Evolutionary conservation across 2,888 invertebrate genomes (phyloP).

Genomic region (Aspidiotus destructor): DNA sequence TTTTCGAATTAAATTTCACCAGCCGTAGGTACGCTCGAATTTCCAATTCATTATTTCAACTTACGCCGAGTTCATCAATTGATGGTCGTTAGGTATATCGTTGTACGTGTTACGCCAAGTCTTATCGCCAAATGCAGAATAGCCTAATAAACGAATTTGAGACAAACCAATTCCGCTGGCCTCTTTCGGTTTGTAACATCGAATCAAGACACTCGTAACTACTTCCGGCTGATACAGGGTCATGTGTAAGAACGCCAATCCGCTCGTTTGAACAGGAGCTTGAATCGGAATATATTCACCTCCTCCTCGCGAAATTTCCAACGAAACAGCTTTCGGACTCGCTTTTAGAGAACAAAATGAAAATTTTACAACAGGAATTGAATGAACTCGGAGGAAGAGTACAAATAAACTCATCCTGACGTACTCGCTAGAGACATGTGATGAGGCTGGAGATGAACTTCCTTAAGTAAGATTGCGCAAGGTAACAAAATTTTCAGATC

Average conservation of each 20-base stretch:
- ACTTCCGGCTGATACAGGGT: slow-evolving; percentile 75
- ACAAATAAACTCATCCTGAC: slow-evolving; percentile 36
- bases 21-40: neutral
- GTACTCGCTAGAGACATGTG: slow-evolving; percentile 67
- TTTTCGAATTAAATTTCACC: neutral
- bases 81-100: slow-evolving; percentile 26
- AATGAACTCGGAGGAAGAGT: neutral
- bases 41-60: neutral
- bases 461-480: slow-evolving; percentile 75
- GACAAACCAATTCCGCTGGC: slow-evolving; percentile 82
- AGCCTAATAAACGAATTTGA: slow-evolving; percentile 74
- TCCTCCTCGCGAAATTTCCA: slow-evolving; percentile 75
- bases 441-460: slow-evolving; percentile 79
- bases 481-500: slow-evolving; percentile 79
- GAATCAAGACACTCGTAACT: slow-evolving; percentile 68
- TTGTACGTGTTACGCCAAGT: slow-evolving; percentile 24
- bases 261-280: slow-evolving; percentile 75
- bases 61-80: slow-evolving; percentile 25
- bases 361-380: neutral
- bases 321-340: slow-evolving; percentile 77
- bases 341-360: slow-evolving; percentile 44
- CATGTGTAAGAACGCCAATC: slow-evolving; percentile 75
- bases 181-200: slow-evolving; percentile 74
- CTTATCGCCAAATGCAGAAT: slow-evolving; percentile 29
- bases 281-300: slow-evolving; percentile 69